These are phyloP conservation scores for Galago senegalensis DNA, from an alignment of 2,797 vertebrate species.

Conservation along the genomic window DNA sequence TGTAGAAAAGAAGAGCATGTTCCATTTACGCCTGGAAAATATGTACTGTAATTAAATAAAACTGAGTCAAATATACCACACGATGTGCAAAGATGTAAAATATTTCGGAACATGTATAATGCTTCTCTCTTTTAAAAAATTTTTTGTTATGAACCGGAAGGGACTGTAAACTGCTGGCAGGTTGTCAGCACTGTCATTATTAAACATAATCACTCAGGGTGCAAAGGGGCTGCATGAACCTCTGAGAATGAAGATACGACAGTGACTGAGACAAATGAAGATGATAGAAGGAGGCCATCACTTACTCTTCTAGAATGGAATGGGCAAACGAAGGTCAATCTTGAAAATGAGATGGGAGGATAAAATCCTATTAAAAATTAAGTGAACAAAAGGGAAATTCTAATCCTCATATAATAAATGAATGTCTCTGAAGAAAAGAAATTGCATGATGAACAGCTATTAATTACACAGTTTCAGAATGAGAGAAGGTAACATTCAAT, in stretches of 20 bases:
- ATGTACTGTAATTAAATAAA: background rate
- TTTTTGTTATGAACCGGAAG: background rate
- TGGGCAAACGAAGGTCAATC: slow-evolving; percentile 25
- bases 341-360: background rate
- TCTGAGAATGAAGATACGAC: background rate
- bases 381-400: background rate
- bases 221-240: background rate
- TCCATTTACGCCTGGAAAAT: background rate
- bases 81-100: background rate
- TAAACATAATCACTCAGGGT: background rate
- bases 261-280: background rate
- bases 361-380: background rate
- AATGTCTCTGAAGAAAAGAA: background rate
- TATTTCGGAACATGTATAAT: background rate
- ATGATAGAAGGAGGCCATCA: rapidly evolving
- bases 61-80: slow-evolving; percentile 6
- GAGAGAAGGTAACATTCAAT: background rate
- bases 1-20: background rate
- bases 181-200: background rate
- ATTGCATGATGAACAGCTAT: background rate
- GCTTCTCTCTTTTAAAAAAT: background rate
- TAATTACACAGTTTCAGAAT: background rate
- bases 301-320: background rate
- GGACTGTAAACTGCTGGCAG: background rate
- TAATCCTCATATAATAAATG: background rate